Evolutionary conservation across 2,113 vertebrate species (phyloP).

Genomic region (Orthonyx spaldingii): DNA sequence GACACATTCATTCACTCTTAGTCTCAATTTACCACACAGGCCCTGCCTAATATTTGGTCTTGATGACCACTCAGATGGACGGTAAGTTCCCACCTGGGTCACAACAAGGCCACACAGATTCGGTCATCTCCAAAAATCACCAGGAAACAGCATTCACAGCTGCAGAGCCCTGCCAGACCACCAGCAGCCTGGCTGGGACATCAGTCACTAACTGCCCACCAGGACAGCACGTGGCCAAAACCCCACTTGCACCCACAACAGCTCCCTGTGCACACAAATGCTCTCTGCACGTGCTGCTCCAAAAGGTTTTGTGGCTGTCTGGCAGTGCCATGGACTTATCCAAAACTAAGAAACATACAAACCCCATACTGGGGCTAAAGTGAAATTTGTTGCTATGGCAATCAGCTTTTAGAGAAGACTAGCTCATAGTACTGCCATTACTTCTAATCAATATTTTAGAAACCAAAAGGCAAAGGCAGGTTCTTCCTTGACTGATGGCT

Average conservation of each 20-base stretch:
- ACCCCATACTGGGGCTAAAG: too few relatives aligned
- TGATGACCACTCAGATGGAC: background rate
- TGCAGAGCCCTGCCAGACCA: background rate
- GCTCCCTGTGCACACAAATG: rapidly evolving
- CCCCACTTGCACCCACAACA: rapidly evolving
- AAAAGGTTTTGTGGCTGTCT: background rate
- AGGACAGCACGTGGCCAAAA: rapidly evolving
- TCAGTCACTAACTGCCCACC: background rate
- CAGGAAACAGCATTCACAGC: background rate
- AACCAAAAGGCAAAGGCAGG: background rate
- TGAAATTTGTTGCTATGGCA: background rate
- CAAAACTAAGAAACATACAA: background rate
- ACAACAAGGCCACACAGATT: background rate
- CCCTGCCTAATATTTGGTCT: background rate
- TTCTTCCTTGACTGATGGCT: rapidly evolving
- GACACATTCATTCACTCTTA: background rate
- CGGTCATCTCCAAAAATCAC: background rate
- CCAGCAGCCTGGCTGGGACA: background rate
- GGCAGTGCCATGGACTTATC: background rate
- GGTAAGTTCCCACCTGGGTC: background rate
- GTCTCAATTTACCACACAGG: background rate
- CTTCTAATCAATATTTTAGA: background rate
- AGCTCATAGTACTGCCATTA: background rate
- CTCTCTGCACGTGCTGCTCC: background rate
- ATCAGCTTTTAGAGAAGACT: background rate